Conservation (phyloP, 2,113 vertebrate species). For the Tricholaema leucomelas region DNA sequence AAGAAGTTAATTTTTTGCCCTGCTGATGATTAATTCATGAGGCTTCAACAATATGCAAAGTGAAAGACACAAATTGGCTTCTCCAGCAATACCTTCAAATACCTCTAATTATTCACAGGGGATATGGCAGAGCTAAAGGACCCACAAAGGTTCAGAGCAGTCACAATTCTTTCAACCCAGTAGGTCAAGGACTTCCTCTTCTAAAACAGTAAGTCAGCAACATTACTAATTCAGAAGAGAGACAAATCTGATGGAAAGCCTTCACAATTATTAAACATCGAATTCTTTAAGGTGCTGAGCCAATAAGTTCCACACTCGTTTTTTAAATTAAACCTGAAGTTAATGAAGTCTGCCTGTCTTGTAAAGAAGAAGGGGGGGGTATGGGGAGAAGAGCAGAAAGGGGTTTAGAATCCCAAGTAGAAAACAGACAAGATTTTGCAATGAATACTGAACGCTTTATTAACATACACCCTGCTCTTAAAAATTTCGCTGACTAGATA, state of each 20-base stretch:
- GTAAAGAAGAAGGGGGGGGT: background rate
- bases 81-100: constrained; percentile 82
- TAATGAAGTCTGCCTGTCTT: constrained; percentile 77
- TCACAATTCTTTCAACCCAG: constrained; percentile 79
- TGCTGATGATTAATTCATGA: constrained; percentile 84
- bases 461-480: constrained; percentile 44
- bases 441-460: constrained; percentile 74
- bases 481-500: constrained; percentile 66
- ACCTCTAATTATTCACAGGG: constrained; percentile 85
- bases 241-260: constrained; percentile 75
- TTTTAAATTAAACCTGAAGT: constrained; percentile 79
- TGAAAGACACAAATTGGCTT: constrained; percentile 85
- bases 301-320: constrained; percentile 71
- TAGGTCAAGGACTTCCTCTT: constrained; percentile 82
- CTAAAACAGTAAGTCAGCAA: constrained; percentile 82
- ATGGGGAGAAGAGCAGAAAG: constrained; percentile 39
- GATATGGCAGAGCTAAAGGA: constrained; percentile 77
- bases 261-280: constrained; percentile 77
- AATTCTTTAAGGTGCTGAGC: constrained; percentile 77
- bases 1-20: constrained; percentile 84
- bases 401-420: constrained; percentile 63
- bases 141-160: constrained; percentile 79
- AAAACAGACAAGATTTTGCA: constrained; percentile 70
- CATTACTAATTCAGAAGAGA: constrained; percentile 80
- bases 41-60: constrained; percentile 85